phyloP scores from a whole-genome alignment of 2,888 invertebrate species.

The Caenorhabditis sp. region DNA sequence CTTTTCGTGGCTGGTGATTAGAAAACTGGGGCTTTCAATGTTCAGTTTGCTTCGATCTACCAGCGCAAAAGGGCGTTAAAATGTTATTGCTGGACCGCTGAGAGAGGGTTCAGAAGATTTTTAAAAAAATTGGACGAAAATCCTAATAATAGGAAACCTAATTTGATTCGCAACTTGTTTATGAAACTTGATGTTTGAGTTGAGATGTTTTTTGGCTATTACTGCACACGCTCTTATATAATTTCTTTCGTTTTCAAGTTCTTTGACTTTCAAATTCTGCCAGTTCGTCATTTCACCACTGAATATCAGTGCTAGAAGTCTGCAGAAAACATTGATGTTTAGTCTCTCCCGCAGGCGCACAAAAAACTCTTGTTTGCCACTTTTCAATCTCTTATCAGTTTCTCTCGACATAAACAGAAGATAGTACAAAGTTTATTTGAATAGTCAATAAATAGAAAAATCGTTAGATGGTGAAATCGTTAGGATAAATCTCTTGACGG shows the following conservation, averaged over 20 bases:
- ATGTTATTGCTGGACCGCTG: too few species aligned
- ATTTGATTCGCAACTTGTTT: too few species aligned
- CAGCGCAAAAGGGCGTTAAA: too few species aligned
- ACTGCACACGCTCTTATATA: too few species aligned
- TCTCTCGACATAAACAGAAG: neutral
- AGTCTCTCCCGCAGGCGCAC: neutral
- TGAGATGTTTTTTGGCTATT: too few species aligned
- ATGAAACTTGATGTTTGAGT: too few species aligned
- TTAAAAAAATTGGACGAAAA: too few species aligned
- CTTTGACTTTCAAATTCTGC: neutral
- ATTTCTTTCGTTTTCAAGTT: neutral
- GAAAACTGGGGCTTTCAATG: too few species aligned
- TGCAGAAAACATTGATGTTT: slow-evolving; percentile 1
- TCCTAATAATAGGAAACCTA: too few species aligned
- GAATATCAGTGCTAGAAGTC: neutral
- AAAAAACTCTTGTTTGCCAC: neutral
- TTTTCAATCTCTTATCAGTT: neutral
- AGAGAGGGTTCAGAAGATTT: too few species aligned
- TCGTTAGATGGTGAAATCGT: slow-evolving; percentile 50
- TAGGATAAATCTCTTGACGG: slow-evolving; percentile 46
- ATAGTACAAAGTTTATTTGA: neutral
- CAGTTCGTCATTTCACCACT: neutral
- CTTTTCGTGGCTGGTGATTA: too few species aligned
- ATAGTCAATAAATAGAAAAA: neutral
- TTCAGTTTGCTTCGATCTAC: too few species aligned